Evolutionary conservation across 2,797 vertebrate genomes (phyloP).

Genomic region (Coregonus sp.): DNA sequence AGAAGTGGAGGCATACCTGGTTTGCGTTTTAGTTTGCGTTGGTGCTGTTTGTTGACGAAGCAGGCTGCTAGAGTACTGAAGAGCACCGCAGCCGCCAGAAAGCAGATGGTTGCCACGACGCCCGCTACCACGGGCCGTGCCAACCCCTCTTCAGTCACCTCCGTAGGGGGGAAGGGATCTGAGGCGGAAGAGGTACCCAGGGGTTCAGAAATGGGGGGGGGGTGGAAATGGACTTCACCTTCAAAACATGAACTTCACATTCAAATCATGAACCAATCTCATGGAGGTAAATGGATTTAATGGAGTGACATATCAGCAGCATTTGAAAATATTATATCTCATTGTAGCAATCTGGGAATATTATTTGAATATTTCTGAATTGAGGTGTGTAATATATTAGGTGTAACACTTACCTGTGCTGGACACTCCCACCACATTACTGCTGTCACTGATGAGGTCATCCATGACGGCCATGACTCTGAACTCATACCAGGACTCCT

Average conservation of each 20-base stretch:
- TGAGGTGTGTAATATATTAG: neutral
- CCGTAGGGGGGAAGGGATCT: constrained; percentile 93
- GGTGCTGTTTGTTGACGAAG: constrained; percentile 98
- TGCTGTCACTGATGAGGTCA: constrained; percentile 98
- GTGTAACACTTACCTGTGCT: constrained; percentile 86
- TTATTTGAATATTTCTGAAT: neutral
- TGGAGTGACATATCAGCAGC: neutral
- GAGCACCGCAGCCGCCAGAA: constrained; percentile 94
- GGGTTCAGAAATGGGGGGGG: neutral
- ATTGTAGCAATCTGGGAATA: neutral
- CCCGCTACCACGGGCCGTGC: constrained; percentile 96
- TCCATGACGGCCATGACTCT: constrained; percentile 98
- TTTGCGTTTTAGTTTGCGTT: constrained; percentile 97
- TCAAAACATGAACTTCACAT: neutral
- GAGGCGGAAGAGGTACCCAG: constrained; percentile 30
- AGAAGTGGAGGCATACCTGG: constrained; percentile 81
- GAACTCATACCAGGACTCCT: constrained; percentile 99
- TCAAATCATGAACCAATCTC: too few species aligned
- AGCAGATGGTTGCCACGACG: constrained; percentile 98
- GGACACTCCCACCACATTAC: constrained; percentile 97
- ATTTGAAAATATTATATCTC: neutral
- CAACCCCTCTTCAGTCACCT: constrained; percentile 92
- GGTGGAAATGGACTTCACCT: constrained; percentile 1
- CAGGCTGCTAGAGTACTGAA: constrained; percentile 98
- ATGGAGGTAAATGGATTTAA: neutral